Evolutionary conservation across 2,113 vertebrate genomes (phyloP).

Genomic region (Oreochromis spilurus): DNA sequence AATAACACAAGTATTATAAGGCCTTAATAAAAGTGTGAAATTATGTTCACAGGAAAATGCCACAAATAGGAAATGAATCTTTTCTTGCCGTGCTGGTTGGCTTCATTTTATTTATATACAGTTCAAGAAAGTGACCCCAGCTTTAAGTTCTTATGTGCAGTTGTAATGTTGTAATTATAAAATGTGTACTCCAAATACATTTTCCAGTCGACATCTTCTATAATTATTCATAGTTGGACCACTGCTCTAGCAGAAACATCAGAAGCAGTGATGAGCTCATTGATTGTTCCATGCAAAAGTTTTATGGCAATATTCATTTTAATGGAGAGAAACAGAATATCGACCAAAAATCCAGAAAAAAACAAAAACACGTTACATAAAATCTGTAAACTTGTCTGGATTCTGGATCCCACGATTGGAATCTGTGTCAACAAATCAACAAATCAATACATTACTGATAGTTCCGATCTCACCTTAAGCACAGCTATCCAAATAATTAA

Average conservation of each 20-base stretch:
- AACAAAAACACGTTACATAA: neutral
- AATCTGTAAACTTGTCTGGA: neutral
- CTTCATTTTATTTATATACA: neutral
- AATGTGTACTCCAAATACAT: neutral
- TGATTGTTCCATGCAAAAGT: neutral
- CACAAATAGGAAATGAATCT: accelerated
- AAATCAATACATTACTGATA: neutral
- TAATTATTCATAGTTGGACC: neutral
- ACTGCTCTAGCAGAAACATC: neutral
- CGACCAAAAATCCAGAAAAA: neutral
- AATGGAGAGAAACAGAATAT: neutral
- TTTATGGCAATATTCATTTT: accelerated
- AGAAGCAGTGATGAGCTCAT: neutral
- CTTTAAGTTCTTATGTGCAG: neutral
- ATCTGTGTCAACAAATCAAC: neutral
- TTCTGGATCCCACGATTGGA: neutral
- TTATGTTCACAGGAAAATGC: no score
- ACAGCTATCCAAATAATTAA: neutral
- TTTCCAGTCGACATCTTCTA: neutral
- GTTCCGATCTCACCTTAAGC: neutral
- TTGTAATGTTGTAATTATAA: neutral
- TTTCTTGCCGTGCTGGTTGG: neutral
- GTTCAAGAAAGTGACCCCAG: neutral
- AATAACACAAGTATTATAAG: no score
- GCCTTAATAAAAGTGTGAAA: no score